Evolutionary conservation across 2,888 invertebrate genomes (phyloP), one percentile per base, ranked within the genome.

Genomic region (Petrolisthes manimaculis): DNA sequence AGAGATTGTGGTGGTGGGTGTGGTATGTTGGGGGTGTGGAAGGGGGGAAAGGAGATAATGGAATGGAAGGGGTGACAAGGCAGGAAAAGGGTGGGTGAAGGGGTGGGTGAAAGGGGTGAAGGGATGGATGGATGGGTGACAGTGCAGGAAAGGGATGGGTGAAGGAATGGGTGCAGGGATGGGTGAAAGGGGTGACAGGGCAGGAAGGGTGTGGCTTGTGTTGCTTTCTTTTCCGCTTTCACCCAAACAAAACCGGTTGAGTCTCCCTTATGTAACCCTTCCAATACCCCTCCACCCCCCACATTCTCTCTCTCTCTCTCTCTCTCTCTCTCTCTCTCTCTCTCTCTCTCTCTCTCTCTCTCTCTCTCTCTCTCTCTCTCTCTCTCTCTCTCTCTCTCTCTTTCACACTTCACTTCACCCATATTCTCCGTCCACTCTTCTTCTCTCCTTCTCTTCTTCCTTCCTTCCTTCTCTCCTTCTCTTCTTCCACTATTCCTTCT

Each of bases 211-310:
- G 71, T n/a, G n/a, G 71, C n/a, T 71, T 71, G 71, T 18, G n/a
- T n/a, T n/a, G n/a, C 71, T 67, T 67, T 67, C 81, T 81, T 81
- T 67, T 67, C 81, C 67, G 67, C 81, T 67, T 37, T 81, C 81
- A 67, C 61, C 61, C 81, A 51, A 61, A 81, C 67, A 24, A 55
- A 55, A 79, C 14, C 61, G 6, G 61, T 6, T 14, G 61, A 14
- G 61, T 61, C 61, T 8, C 5, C 5, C n/a, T 74, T 74, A 74
- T 5, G 77, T 79, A 14, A 12, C 51, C 79, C 55, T 53, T 55
- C 53, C 8, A 3, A 37, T 51, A 18, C 54, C 8, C 18, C n/a
- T 21, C 54, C 78, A 18, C 5, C n/a, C n/a, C 71, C 71, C 9
- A 8, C n/a, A 12, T 71, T n/a, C n/a, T 5, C n/a, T 18, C n/a